phyloP scores from a whole-genome alignment of 1,140 invertebrate species.

The Brachionus rotundiformis region DNA sequence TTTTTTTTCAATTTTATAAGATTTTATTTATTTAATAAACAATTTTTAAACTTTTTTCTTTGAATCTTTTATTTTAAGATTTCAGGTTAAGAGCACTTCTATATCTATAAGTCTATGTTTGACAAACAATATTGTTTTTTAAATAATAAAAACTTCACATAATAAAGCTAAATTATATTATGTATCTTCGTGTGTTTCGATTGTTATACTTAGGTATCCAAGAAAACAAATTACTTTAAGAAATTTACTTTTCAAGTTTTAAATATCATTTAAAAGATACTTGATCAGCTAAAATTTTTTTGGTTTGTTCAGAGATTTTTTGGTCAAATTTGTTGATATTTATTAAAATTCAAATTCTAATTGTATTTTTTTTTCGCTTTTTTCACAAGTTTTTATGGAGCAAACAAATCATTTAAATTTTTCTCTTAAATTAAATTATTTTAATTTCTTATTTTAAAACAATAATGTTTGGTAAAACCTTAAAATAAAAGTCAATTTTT shows the following conservation, averaged over 20 bases:
- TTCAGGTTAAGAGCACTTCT: constrained; percentile 7
- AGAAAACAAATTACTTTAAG: neutral
- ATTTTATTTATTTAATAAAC: constrained; percentile 23
- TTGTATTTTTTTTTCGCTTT: too few species aligned
- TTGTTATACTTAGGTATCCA: neutral
- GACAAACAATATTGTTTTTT: constrained; percentile 11
- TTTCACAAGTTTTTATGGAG: too few species aligned
- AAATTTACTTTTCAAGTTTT: neutral
- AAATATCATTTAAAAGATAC: neutral
- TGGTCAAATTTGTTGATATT: neutral
- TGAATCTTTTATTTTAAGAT: neutral
- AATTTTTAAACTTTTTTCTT: neutral
- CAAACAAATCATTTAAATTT: too few species aligned
- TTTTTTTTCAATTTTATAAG: neutral
- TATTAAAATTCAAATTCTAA: too few species aligned
- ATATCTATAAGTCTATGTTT: neutral
- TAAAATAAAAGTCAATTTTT: neutral
- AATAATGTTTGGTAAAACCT: too few species aligned
- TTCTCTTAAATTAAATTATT: neutral
- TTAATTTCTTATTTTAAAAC: too few species aligned
- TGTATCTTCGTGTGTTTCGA: neutral
- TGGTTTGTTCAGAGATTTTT: neutral
- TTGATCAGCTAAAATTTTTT: neutral
- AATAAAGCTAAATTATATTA: neutral
- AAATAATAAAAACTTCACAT: constrained; percentile 21